phyloP scores from a whole-genome alignment of 2,888 invertebrate species.

The Caenorhabditis uteleia region DNA sequence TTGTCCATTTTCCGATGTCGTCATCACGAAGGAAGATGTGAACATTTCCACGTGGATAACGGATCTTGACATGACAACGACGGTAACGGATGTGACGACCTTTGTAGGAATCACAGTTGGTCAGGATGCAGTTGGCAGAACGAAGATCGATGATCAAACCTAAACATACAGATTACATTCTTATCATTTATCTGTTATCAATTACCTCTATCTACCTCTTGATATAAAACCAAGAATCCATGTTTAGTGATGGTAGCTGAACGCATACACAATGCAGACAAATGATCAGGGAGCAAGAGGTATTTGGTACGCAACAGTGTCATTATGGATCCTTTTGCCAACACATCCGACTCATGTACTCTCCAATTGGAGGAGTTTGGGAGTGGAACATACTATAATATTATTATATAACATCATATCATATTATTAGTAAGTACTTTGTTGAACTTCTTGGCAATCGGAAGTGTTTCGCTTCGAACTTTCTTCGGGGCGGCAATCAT shows the following conservation, averaged over 20 bases:
- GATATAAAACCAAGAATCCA: conserved; percentile 31
- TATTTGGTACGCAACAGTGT: conserved; percentile 20
- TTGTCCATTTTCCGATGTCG: conserved; percentile 21
- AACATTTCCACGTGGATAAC: conserved; percentile 22
- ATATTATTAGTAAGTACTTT: no score
- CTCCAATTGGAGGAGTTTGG: conserved; percentile 20
- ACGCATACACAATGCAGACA: conserved; percentile 26
- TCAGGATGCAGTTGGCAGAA: conserved; percentile 10
- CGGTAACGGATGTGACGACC: conserved; percentile 17
- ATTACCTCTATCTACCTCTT: conserved; percentile 18
- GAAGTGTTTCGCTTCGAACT: conserved; percentile 9
- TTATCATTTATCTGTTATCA: no score
- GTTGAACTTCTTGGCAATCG: conserved; percentile 22
- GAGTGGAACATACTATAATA: conserved; percentile 21
- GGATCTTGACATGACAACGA: conserved; percentile 31
- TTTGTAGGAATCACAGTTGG: conserved; percentile 30
- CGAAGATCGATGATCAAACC: conserved; percentile 27
- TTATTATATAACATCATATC: not conserved
- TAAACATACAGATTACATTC: no score
- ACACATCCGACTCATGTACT: conserved; percentile 15
- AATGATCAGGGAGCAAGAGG: conserved; percentile 17
- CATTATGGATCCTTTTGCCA: conserved; percentile 24
- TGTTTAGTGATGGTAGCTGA: conserved; percentile 20
- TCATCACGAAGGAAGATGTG: conserved; percentile 28
- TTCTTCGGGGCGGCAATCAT: conserved; percentile 5